These are phyloP conservation scores for Lepidochitona cinerea DNA, from an alignment of 2,888 invertebrate species.

Conservation along the genomic window DNA sequence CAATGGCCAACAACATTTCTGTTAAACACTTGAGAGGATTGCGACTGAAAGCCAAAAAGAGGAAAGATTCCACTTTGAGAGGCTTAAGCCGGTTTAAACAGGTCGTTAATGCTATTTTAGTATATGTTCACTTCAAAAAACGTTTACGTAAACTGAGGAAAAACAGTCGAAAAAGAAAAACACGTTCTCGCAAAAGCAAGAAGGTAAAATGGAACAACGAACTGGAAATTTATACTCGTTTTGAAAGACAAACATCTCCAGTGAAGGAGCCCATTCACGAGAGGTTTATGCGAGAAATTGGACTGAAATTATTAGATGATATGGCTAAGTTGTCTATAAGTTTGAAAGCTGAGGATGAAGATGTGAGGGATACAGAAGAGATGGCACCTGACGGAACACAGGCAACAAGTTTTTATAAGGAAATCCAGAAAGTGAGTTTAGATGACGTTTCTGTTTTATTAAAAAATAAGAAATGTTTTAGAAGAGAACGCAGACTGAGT, in stretches of 20 bases:
- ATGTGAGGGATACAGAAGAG: neutral
- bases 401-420: neutral
- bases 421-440: neutral
- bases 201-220: neutral
- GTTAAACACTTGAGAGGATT: conserved; percentile 12
- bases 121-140: conserved; percentile 1
- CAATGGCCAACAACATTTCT: neutral
- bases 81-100: conserved; percentile 12
- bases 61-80: neutral
- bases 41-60: conserved; percentile 8
- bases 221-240: neutral
- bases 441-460: neutral
- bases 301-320: conserved; percentile 5
- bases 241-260: neutral
- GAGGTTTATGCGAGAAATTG: conserved; percentile 9
- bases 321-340: neutral
- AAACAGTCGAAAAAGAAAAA: neutral
- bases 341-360: neutral
- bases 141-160: neutral
- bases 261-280: neutral
- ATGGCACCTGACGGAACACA: neutral
- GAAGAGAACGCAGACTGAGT: neutral
- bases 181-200: neutral
- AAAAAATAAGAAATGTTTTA: too few relatives aligned
- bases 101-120: conserved; percentile 1